These are phyloP conservation scores for Cheilosia scutellata DNA, from an alignment of 2,888 invertebrate genomes.

Conservation along the genomic window DNA sequence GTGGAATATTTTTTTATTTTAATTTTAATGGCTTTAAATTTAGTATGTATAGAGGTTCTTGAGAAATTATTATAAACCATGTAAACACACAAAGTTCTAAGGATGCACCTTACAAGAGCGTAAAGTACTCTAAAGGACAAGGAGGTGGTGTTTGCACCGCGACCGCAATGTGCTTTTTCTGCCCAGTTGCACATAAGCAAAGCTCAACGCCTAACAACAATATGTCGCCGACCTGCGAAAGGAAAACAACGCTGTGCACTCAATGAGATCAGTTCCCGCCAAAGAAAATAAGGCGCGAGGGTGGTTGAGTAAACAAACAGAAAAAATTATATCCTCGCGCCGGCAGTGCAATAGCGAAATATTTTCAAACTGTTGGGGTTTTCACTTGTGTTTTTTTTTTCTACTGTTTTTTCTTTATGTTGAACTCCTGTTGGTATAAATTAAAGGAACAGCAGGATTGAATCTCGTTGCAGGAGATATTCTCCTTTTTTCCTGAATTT, in stretches of 20 bases:
- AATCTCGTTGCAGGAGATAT: constrained; percentile 69
- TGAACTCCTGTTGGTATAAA: constrained; percentile 36
- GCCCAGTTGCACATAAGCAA: constrained; percentile 40
- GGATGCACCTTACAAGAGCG: too few species aligned
- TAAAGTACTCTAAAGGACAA: neutral
- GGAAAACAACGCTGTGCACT: constrained; percentile 31
- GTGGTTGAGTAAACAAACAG: constrained; percentile 64
- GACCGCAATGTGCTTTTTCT: constrained; percentile 5
- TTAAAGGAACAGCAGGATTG: constrained; percentile 41
- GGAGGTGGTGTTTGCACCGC: neutral
- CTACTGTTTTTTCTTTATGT: constrained; percentile 2
- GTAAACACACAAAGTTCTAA: too few species aligned
- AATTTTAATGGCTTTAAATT: neutral
- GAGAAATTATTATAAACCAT: too few species aligned
- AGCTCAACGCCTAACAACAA: constrained; percentile 22
- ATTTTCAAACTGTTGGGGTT: constrained; percentile 64
- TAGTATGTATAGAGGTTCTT: too few species aligned
- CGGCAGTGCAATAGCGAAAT: constrained; percentile 42
- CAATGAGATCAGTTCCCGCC: constrained; percentile 49
- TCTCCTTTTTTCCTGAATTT: constrained; percentile 27
- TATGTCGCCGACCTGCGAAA: constrained; percentile 25
- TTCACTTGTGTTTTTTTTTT: constrained; percentile 17
- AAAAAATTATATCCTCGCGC: constrained; percentile 26
- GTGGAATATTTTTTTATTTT: constrained; percentile 1
- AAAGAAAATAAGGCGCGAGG: constrained; percentile 42